Conservation (phyloP, 2,113 vertebrate species). For the Caranx ignobilis region DNA sequence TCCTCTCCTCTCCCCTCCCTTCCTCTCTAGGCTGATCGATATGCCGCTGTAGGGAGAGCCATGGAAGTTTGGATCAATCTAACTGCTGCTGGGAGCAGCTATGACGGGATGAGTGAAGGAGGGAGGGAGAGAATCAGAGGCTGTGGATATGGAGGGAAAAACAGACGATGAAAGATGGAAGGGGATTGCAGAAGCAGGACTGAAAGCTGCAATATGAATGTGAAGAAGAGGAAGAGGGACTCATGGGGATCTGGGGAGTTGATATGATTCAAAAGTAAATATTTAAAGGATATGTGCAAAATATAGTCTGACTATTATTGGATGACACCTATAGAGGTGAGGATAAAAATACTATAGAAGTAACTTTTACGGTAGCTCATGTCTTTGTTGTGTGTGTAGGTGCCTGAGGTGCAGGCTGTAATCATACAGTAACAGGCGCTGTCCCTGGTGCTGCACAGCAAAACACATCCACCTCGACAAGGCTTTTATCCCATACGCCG, state of each 20-base stretch:
- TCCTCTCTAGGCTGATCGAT: constrained; percentile 62
- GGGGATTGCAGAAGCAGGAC: neutral
- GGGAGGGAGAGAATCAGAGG: constrained; percentile 5
- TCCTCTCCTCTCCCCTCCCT: neutral
- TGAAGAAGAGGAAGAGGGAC: neutral
- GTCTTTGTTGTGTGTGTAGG: neutral
- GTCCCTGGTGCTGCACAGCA: constrained; percentile 40
- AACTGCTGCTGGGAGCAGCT: constrained; percentile 56
- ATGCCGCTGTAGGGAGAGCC: constrained; percentile 41
- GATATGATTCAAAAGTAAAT: constrained; percentile 12
- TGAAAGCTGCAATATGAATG: neutral
- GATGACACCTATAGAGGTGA: neutral
- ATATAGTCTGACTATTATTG: neutral
- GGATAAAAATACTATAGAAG: constrained; percentile 8
- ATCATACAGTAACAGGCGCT: neutral
- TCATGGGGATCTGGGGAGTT: neutral
- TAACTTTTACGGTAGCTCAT: neutral
- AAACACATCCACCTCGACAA: constrained; percentile 3
- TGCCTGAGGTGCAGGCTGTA: constrained; percentile 7
- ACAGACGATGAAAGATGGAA: constrained; percentile 2
- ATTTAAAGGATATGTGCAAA: constrained; percentile 24
- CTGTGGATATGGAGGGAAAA: neutral
- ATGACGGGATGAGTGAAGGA: constrained; percentile 5
- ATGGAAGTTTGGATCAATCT: constrained; percentile 67
- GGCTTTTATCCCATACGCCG: neutral